Evolutionary conservation across 2,888 invertebrate species (phyloP), one percentile per base, ranked within the genome.

Genomic region (Charanyca ferruginea): DNA sequence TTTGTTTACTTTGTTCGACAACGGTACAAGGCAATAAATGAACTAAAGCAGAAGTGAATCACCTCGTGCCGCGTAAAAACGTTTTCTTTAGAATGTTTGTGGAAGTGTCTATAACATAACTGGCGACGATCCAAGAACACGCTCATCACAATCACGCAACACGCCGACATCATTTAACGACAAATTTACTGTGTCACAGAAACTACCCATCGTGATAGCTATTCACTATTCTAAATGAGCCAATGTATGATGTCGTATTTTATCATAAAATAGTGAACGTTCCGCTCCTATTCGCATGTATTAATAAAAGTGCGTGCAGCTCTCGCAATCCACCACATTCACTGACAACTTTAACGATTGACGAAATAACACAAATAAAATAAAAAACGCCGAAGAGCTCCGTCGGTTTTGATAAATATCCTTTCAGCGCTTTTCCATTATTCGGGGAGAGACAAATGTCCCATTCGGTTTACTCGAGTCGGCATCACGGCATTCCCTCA

Each of bases 401-500:
- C 85, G 81, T 88, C 73, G 52, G 61, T 90, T 92, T 90, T 93
- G 93, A 93, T 92, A 91, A 93, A 93, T 91, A 90, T 89, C 86
- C 90, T 90, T 92, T 93, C 90, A 90, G 81, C 89, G 86, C 88
- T 89, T 88, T 90, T 85, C 89, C 89, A 91, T 93, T 93, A 94
- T 91, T 89, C 83, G 85, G 84, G 84, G 89, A 74, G 77, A 92
- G 93, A 92, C 92, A 91, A 93, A 93, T 93, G 91, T 88, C 84
- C 87, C 88, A 87, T 74, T 80, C 59, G 71, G 55, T 82, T 80
- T 71, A 77, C 71, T 87, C 87, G 87, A 86, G 77, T 85, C 86
- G 86, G 84, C 86, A 87, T 88, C 93, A 91, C 91, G 92, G 87
- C 90, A 91, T 93, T 92, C 90, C 87, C 91, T 94, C 93, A 91